Percentiles rank a stretch among this genome's conserved stretches.
Conservation (phyloP, 1,140 invertebrate species). For the Leptonema lineaticorne region DNA sequence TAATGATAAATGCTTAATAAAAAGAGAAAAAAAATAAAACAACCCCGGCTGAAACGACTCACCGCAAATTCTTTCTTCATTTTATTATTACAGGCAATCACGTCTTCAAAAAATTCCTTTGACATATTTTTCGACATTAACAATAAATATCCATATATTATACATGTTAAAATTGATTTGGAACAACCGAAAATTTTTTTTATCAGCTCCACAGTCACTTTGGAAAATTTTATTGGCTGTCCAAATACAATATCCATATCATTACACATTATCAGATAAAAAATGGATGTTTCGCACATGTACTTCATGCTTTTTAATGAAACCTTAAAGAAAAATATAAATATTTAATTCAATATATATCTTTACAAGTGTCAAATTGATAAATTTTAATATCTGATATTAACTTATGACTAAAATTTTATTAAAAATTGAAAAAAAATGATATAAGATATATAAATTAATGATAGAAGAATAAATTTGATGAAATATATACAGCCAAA, state of each 20-base stretch:
- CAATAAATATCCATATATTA: slow-evolving; percentile 60
- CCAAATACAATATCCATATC: slow-evolving; percentile 62
- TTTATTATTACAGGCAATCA: slow-evolving; percentile 57
- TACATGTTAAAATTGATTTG: slow-evolving; percentile 56
- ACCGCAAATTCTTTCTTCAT: slow-evolving; percentile 63
- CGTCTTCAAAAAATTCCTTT: slow-evolving; percentile 42
- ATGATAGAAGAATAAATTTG: too few relatives aligned
- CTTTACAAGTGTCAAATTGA: too few relatives aligned
- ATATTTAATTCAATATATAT: too few relatives aligned
- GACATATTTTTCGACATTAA: slow-evolving; percentile 54
- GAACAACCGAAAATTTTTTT: slow-evolving; percentile 60
- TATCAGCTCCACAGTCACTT: slow-evolving; percentile 58
- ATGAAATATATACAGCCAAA: too few relatives aligned
- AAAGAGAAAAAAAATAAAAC: too few relatives aligned
- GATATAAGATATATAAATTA: too few relatives aligned
- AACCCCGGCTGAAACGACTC: neutral
- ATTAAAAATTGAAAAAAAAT: too few relatives aligned
- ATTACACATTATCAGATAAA: slow-evolving; percentile 58
- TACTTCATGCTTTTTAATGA: slow-evolving; percentile 62
- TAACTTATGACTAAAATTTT: too few relatives aligned
- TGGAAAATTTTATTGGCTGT: slow-evolving; percentile 57
- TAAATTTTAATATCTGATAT: too few relatives aligned
- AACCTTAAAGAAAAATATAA: slow-evolving; percentile 49
- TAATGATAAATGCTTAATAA: too few relatives aligned
- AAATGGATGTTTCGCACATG: slow-evolving; percentile 60